phyloP scores from a whole-genome alignment of 2,113 vertebrate genomes.

The Anolis carolinensis region DNA sequence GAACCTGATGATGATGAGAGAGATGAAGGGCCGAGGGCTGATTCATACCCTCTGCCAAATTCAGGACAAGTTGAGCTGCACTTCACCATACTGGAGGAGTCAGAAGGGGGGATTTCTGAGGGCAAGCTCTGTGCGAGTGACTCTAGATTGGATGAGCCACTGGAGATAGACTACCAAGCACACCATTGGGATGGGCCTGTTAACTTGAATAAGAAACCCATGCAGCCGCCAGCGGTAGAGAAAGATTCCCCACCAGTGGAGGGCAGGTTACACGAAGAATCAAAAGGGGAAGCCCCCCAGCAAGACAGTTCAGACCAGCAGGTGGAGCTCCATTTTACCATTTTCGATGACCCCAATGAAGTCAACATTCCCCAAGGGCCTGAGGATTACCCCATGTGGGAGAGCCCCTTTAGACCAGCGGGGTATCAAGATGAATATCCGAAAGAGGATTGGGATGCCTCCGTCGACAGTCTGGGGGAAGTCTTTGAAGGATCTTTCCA shows the following conservation, averaged over 20 bases:
- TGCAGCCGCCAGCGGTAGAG: background rate
- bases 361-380: background rate
- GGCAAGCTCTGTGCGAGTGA: slow-evolving; percentile 27
- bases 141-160: background rate
- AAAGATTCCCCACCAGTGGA: background rate
- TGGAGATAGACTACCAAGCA: background rate
- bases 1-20: background rate
- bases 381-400: slow-evolving; percentile 11
- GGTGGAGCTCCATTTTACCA: slow-evolving; percentile 1
- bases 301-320: slow-evolving; percentile 15
- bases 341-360: slow-evolving; percentile 14
- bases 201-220: background rate
- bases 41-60: background rate
- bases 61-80: slow-evolving; percentile 30
- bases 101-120: slow-evolving; percentile 30
- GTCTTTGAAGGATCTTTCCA: slow-evolving; percentile 45
- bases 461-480: slow-evolving; percentile 62
- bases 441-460: slow-evolving; percentile 53
- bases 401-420: slow-evolving; percentile 17
- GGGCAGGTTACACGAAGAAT: slow-evolving; percentile 21
- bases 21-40: background rate
- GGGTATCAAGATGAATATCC: slow-evolving; percentile 18
- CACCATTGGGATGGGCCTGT: background rate
- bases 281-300: slow-evolving; percentile 18
- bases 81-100: slow-evolving; percentile 35